Evolutionary conservation across 2,888 invertebrate species (phyloP).

Genomic region (Amiota mariae): DNA sequence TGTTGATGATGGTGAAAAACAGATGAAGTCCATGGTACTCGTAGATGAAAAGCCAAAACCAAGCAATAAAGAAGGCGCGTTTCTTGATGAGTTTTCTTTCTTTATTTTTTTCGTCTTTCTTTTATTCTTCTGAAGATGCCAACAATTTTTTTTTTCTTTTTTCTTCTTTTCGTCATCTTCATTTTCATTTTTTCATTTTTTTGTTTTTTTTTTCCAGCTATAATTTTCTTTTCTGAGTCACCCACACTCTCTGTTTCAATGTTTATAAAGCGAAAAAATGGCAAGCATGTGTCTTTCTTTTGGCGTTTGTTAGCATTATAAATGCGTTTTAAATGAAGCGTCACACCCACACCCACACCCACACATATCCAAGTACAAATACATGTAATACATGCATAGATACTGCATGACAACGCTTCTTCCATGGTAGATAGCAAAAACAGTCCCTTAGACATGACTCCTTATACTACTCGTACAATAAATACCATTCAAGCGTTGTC

Average conservation of each 20-base stretch:
- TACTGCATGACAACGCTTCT: conserved; percentile 42
- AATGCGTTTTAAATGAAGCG: conserved; percentile 66
- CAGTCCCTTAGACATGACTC: too few species aligned
- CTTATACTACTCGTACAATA: too few species aligned
- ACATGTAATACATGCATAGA: conserved; percentile 39
- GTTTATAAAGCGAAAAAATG: background rate
- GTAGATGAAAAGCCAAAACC: conserved; percentile 54
- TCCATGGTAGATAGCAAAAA: too few species aligned
- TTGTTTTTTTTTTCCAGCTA: background rate
- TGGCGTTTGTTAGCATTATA: conserved; percentile 48
- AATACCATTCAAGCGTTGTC: too few species aligned
- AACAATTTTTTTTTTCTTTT: background rate
- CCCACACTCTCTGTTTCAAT: background rate
- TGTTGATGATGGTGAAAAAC: conserved; percentile 38
- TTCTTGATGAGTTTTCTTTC: conserved; percentile 22
- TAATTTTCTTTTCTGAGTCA: background rate
- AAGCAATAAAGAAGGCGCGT: conserved; percentile 16
- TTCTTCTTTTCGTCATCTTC: background rate
- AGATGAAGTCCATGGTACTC: conserved; percentile 57
- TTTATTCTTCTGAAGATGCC: background rate
- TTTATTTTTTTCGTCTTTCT: conserved; percentile 1
- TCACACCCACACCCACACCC: conserved; percentile 22
- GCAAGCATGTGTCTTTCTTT: conserved; percentile 34
- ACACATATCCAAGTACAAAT: conserved; percentile 26
- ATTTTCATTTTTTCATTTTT: background rate